Conservation (phyloP, 1,140 invertebrate genomes). For the Doryteuthis pealeii region DNA sequence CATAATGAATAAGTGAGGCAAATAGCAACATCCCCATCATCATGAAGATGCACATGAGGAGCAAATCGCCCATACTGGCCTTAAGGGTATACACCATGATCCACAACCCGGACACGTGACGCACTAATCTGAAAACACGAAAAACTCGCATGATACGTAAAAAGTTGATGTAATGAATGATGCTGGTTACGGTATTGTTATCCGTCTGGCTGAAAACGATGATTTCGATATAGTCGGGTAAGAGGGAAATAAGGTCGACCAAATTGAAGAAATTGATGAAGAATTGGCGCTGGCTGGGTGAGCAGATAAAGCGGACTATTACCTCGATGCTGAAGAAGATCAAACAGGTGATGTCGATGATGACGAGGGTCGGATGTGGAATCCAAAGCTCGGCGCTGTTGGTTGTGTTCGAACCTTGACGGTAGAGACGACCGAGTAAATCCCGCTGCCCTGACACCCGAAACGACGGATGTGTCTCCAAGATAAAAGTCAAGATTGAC, state of each 20-base stretch:
- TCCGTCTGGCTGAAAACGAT: too few relatives aligned
- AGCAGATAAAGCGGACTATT: constrained; percentile 48
- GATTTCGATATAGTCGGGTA: constrained; percentile 51
- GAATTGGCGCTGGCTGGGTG: constrained; percentile 54
- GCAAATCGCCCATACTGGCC: constrained; percentile 97
- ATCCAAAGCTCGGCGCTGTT: too few relatives aligned
- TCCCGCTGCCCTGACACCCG: constrained; percentile 32
- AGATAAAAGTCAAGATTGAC: constrained; percentile 54
- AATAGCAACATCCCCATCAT: constrained; percentile 98
- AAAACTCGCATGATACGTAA: constrained; percentile 35
- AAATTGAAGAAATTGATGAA: constrained; percentile 55
- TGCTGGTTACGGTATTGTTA: background rate
- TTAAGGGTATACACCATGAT: constrained; percentile 95
- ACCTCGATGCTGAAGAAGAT: constrained; percentile 60
- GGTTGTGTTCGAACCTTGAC: too few relatives aligned
- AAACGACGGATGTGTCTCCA: constrained; percentile 53
- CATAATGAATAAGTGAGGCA: constrained; percentile 76
- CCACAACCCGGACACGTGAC: constrained; percentile 93
- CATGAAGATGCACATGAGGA: constrained; percentile 95
- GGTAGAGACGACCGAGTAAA: constrained; percentile 14
- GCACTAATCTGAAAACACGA: constrained; percentile 33
- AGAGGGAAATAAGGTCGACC: constrained; percentile 59
- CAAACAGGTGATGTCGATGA: constrained; percentile 52
- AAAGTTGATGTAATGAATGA: constrained; percentile 20
- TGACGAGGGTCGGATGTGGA: constrained; percentile 30